phyloP scores from a whole-genome alignment of 2,888 invertebrate species.

The Drosophila cyrtoloma region DNA sequence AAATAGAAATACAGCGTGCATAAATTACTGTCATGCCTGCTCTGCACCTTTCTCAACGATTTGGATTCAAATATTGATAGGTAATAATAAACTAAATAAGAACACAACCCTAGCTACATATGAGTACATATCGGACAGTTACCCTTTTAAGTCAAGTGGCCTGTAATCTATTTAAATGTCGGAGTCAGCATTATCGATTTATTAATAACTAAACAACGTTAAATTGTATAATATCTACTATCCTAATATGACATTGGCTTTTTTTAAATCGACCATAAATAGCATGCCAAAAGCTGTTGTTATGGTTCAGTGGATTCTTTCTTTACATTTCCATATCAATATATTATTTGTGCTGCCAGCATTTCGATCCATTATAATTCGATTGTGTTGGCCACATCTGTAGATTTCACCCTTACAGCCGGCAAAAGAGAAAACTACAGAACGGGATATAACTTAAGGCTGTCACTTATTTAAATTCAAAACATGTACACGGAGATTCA shows the following conservation, averaged over 20 bases:
- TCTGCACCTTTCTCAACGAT: neutral
- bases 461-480: conserved; percentile 13
- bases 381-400: conserved; percentile 1
- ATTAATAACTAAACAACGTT: neutral
- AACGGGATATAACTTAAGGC: neutral
- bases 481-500: conserved; percentile 9
- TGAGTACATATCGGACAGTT: neutral
- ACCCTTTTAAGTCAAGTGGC: neutral
- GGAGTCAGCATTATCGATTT: neutral
- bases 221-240: neutral
- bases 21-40: neutral
- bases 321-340: conserved; percentile 13
- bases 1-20: conserved; percentile 13
- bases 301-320: conserved; percentile 7
- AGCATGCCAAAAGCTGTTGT: neutral
- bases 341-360: conserved; percentile 6
- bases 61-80: neutral
- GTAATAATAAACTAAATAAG: neutral
- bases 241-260: neutral
- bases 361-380: conserved; percentile 6
- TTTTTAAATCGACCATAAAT: neutral
- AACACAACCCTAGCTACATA: neutral
- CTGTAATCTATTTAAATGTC: neutral
- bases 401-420: neutral
- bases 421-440: neutral